Percentiles rank a stretch among this genome's conserved stretches.
Evolutionary conservation across 2,113 vertebrate species (phyloP).

Genomic region (Scartelaos histophorus): DNA sequence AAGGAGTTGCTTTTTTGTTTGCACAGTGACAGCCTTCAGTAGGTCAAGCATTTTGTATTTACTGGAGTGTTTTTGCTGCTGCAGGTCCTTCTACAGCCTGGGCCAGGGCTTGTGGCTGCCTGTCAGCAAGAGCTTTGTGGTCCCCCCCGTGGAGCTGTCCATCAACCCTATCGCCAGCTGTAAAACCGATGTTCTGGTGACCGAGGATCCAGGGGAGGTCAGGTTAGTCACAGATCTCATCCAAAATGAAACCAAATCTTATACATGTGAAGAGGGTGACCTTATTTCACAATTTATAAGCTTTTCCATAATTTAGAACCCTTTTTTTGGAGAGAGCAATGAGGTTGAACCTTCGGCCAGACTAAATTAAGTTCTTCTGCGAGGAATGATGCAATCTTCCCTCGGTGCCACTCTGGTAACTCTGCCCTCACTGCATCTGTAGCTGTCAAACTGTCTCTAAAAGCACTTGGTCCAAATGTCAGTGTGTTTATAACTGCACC

Average conservation of each 20-base stretch:
- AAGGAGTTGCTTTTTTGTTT: background rate
- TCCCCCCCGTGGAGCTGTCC: conserved; percentile 94
- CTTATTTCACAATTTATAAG: background rate
- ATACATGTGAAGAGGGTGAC: background rate
- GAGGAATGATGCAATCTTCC: too few relatives aligned
- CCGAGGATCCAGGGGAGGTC: conserved; percentile 94
- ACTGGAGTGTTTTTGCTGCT: conserved; percentile 50
- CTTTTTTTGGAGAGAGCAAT: background rate
- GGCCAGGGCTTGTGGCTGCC: conserved; percentile 97
- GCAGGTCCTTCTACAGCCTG: conserved; percentile 95
- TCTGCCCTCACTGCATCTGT: too few relatives aligned
- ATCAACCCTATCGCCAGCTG: conserved; percentile 98
- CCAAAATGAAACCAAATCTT: background rate
- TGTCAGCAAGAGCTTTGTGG: conserved; percentile 98
- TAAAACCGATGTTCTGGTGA: conserved; percentile 96
- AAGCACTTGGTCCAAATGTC: too few relatives aligned
- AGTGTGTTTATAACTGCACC: too few relatives aligned
- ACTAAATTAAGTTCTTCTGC: too few relatives aligned
- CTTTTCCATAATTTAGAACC: background rate
- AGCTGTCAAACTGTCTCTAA: too few relatives aligned
- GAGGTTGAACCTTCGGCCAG: background rate
- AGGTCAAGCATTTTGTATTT: conserved; percentile 9
- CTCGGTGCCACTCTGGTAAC: too few relatives aligned
- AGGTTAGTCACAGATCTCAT: conserved; percentile 80
- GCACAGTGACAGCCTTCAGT: background rate